These are phyloP conservation scores for Phenganax marumi DNA, from an alignment of 92 coral and sea anemone species.

Conservation along the genomic window DNA sequence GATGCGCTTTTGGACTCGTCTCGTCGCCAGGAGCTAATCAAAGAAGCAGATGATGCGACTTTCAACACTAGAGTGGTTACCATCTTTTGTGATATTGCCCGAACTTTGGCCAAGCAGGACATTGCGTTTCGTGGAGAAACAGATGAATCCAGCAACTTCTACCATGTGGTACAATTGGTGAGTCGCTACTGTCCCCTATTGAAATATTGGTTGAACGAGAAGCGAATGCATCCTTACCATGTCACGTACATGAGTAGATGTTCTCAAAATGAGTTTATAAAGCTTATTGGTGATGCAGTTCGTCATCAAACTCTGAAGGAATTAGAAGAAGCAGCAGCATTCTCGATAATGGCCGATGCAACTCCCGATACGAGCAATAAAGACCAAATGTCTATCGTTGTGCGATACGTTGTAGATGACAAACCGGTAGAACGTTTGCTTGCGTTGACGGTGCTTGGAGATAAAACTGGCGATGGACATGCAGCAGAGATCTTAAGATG, in stretches of 20 bases:
- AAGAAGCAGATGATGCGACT: constrained; percentile 3
- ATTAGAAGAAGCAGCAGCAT: constrained; percentile 18
- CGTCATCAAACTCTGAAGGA: neutral
- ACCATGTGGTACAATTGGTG: neutral
- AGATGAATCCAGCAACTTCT: constrained; percentile 18
- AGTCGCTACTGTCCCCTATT: neutral
- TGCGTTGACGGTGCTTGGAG: constrained; percentile 2
- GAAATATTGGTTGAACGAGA: constrained; percentile 7
- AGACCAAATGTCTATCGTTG: constrained; percentile 14
- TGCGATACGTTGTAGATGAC: neutral
- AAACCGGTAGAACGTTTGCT: constrained; percentile 17
- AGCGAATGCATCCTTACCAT: neutral
- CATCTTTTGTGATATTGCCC: constrained; percentile 15
- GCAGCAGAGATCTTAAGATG: constrained; percentile 4
- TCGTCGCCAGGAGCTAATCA: constrained; percentile 5
- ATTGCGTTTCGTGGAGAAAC: constrained; percentile 19
- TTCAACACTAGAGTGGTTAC: neutral
- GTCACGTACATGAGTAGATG: neutral
- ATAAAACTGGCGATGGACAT: constrained; percentile 21
- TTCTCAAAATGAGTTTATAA: constrained; percentile 13
- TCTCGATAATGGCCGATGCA: constrained; percentile 19
- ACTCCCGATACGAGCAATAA: constrained; percentile 28
- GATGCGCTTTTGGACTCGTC: neutral
- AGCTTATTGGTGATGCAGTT: constrained; percentile 12
- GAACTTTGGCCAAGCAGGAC: constrained; percentile 15